These are phyloP conservation scores for Apamea anceps DNA, from an alignment of 2,888 invertebrate species.

Conservation along the genomic window DNA sequence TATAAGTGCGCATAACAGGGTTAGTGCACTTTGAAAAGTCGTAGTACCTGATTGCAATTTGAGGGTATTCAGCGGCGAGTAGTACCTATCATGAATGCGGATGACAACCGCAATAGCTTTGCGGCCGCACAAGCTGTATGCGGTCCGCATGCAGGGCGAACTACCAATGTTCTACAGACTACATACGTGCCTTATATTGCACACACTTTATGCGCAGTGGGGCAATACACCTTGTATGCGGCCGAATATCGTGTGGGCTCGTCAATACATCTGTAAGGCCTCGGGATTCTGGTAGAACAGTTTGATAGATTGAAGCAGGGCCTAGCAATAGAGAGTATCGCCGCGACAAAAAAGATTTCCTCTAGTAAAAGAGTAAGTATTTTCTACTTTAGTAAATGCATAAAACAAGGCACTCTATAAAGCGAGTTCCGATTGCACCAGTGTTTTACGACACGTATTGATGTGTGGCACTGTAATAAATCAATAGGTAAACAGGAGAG, in stretches of 20 bases:
- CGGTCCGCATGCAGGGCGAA: conserved; percentile 52
- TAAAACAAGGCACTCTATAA: not conserved
- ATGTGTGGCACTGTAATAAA: conserved; percentile 23
- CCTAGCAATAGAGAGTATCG: not conserved
- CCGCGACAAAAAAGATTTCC: not conserved
- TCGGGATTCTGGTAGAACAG: not conserved
- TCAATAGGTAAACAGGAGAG: conserved; percentile 33
- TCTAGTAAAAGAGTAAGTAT: not conserved
- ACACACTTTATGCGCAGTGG: conserved; percentile 36
- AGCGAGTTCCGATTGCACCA: not conserved
- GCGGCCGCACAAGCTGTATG: conserved; percentile 63
- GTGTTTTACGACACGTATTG: conserved; percentile 15
- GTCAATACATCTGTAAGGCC: conserved; percentile 27
- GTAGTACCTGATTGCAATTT: conserved; percentile 63
- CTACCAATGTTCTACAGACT: conserved; percentile 40
- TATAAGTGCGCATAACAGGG: conserved; percentile 54
- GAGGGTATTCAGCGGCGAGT: conserved; percentile 54
- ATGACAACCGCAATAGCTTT: conserved; percentile 70
- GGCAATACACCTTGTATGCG: conserved; percentile 24
- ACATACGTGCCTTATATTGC: conserved; percentile 34
- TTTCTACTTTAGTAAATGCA: not conserved
- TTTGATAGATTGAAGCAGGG: conserved; percentile 1
- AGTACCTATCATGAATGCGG: conserved; percentile 66
- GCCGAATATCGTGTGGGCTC: conserved; percentile 18
- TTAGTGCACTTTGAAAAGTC: conserved; percentile 61